Conservation (phyloP, 2,888 invertebrate genomes). For the Ophion ellenae region DNA sequence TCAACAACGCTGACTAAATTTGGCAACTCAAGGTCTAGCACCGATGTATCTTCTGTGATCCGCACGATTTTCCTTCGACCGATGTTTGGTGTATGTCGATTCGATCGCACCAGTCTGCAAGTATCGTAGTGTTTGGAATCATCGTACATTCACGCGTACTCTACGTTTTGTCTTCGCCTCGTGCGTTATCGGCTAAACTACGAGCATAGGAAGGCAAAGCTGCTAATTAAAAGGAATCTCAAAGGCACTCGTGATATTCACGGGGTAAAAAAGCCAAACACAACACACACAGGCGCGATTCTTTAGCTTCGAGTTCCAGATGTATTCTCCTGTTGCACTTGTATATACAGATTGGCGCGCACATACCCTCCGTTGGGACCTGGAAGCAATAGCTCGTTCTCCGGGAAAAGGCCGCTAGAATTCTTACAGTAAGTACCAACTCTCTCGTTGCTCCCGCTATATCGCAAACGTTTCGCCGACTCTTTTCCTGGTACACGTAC, state of each 20-base stretch:
- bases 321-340: constrained; percentile 51
- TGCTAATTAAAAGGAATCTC: constrained; percentile 71
- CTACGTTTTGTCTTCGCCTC: constrained; percentile 42
- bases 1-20: background rate
- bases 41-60: background rate
- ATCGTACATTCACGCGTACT: constrained; percentile 24
- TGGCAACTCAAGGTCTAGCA: background rate
- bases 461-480: constrained; percentile 59
- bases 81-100: background rate
- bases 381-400: constrained; percentile 56
- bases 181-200: constrained; percentile 63
- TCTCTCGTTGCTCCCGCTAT: constrained; percentile 41
- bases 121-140: background rate
- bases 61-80: constrained; percentile 13
- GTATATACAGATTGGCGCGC: constrained; percentile 28
- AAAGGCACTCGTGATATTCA: constrained; percentile 68
- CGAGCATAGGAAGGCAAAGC: constrained; percentile 40
- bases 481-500: constrained; percentile 65
- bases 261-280: constrained; percentile 47
- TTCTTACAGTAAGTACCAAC: constrained; percentile 57
- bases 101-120: background rate
- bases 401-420: constrained; percentile 60
- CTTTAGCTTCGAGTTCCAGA: constrained; percentile 53
- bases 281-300: constrained; percentile 50
- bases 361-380: constrained; percentile 34